Base-by-base conservation (phyloP, 2,888 invertebrate genomes). In the Sinodicranocentrus sp. region DNA sequence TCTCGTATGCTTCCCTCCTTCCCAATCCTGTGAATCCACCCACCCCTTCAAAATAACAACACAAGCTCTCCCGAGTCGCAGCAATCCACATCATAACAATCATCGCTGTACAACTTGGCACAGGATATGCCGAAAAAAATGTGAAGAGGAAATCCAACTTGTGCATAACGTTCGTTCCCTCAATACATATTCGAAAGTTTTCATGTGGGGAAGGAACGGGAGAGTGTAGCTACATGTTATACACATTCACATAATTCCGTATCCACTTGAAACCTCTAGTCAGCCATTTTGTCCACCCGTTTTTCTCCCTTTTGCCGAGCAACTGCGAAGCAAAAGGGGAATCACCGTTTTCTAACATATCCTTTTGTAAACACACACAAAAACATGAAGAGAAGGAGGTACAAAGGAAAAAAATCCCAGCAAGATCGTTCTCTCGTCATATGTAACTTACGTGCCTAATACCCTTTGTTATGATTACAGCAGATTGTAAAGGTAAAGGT, bases 271-370 rank as follows among this genome's bases (percentile, higher is more conserved):
- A 39, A 75, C 23, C 59, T 44, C 39, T 3, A 65, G 78, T 84
- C 83, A 84, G 83, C 83, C 83, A 84, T 84, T 78, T 84, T 84
- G 83, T 84, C 77, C 72, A 84, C 59, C 76, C 70, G 70, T 39
- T 80, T 72, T 67, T 57, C 68, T 67, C 21, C 28, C 19, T 23
- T 39, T 26, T 43, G 68, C 59, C 61, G 52, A 43, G 26, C 6
- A 65, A 71, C 8, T 15, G 52, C 72, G 44, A 79, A 67, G 19
- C 8, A 43, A 67, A 70, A 28, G 48, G 21, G 63, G 63, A 65
- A 76, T 44, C 52, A 28, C 61, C 39, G 44, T 68, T 1, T n/a
- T n/a, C 33, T 3, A 33, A 33, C 33, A 33, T 33, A 6, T 33
- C 10, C 33, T 33, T 3, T 33, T 33, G 33, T 33, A 33, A 33